Percentiles rank a stretch among this genome's conserved stretches.
Evolutionary conservation across 2,797 vertebrate species (phyloP).

Genomic region (Urosaurus nigricauda): DNA sequence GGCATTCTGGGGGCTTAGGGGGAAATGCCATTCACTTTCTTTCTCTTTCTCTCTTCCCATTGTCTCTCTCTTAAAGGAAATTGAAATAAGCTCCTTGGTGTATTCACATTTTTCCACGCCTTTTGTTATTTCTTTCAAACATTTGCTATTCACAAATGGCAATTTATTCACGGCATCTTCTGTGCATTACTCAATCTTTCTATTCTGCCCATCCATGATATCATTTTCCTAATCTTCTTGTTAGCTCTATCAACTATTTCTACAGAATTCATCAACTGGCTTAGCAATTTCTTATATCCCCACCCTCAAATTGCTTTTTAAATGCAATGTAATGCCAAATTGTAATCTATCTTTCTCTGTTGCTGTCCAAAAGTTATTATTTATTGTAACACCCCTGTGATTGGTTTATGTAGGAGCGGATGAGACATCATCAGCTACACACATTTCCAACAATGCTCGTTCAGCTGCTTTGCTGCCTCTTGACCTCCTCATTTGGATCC

Average conservation of each 20-base stretch:
- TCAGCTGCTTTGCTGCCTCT: slow-evolving; percentile 22
- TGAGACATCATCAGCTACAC: rapidly evolving
- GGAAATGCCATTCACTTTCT: too few relatives aligned
- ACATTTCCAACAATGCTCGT: not conserved
- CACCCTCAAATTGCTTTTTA: slow-evolving; percentile 36
- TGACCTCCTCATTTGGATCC: slow-evolving; percentile 33
- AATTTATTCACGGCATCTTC: slow-evolving; percentile 24
- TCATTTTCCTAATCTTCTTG: slow-evolving; percentile 13
- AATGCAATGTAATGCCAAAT: slow-evolving; percentile 28
- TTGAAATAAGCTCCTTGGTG: too few relatives aligned
- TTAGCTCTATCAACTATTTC: slow-evolving; percentile 27
- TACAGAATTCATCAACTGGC: slow-evolving; percentile 12
- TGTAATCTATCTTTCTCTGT: slow-evolving; percentile 24
- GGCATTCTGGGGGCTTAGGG: too few relatives aligned
- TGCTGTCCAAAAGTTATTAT: slow-evolving; percentile 16
- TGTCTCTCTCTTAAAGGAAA: too few relatives aligned
- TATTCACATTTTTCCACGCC: not conserved
- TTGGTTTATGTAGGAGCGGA: slow-evolving; percentile 16
- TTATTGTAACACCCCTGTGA: slow-evolving; percentile 16
- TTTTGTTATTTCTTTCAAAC: slow-evolving; percentile 26
- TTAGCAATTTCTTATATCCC: slow-evolving; percentile 33
- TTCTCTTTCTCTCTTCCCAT: too few relatives aligned
- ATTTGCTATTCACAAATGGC: slow-evolving; percentile 27
- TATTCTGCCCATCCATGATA: not conserved
- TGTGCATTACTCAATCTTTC: slow-evolving; percentile 27